Evolutionary conservation across 2,113 vertebrate genomes (phyloP), one percentile per base, ranked within the genome.

Genomic region (Barbus barbus): DNA sequence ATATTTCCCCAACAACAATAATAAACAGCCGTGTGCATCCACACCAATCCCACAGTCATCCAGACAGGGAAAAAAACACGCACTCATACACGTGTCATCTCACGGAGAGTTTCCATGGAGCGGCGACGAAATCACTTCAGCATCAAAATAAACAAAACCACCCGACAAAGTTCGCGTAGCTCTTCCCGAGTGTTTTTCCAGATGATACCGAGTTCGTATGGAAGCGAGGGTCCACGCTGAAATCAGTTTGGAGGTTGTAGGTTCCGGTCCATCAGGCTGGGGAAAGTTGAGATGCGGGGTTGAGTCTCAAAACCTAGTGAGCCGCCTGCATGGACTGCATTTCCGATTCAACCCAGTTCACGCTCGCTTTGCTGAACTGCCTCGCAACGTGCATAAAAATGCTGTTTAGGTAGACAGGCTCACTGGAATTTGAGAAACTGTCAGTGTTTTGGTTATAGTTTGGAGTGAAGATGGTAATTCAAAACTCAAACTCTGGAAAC

Each of bases 61-160:
- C 65, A 56, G 48, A 53, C 44, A 48, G 44, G 56, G 44, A 1
- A 1, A 33, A 82, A 71, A 38, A 63, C 9, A 28, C 22, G 22
- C n/a, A n/a, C 58, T 81, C 63, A 81, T 69, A 81, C 80, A 82
- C 80, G 80, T 82, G 80, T 82, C 65, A 71, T 1, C 31, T 22
- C 61, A 13, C 24, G 41, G 26, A 71, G 63, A 82, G 63, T 72
- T 82, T 38, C 46, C 44, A 69, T 82, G 63, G 48, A 82, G 80
- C 28, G 20, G 80, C 80, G 63, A 71, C 65, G 65, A 56, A 71
- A 33, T 56, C 56, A 22, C 58, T 79, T 46, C 65, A 71, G 46
- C 65, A 12, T 53, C 46, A 69, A 71, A 71, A 71, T 53, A 81
- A 67, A 81, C 61, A 61, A 79, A 26, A 33, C 44, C 33, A n/a